Base-by-base conservation (phyloP, 2,113 vertebrate species). In the Cyphomyrus discorhynchus region DNA sequence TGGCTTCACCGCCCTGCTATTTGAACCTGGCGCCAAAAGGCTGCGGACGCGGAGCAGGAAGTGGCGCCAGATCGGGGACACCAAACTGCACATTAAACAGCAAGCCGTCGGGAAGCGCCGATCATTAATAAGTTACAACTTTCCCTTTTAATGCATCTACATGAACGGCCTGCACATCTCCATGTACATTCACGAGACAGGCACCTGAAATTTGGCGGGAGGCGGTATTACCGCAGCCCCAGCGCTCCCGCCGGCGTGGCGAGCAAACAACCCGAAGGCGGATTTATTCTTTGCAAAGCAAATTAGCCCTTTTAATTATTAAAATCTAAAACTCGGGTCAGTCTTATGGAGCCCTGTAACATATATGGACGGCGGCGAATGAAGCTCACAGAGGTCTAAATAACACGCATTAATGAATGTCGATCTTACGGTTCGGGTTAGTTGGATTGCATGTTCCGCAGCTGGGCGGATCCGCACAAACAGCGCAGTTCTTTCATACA, bases 1-100 rank as follows among this genome's bases (percentile, higher is more conserved):
- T 10, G 62, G 62, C n/a, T 31, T 13, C 24, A 27, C 62, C 3
- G 62, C 9, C n/a, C 53, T 19, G 19, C 21, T 39, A 39, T 80
- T 80, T 80, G 74, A 80, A 80, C 31, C 74, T 80, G 74, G 74
- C 74, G 74, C 74, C 74, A 80, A 80, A 80, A 31, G 70, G 70
- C 70, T 15, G 27, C 66, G 66, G 27, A 24, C 3, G 1, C 27
- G 27, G 70, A 17, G 70, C 70, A 77, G 70, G 70, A 39, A 80
- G 31, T 80, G 35, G 74, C 74, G 74, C 74, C 74, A 19, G 31
- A 17, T 80, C 74, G 6, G 74, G 35, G 5, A 17, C 74, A 13
- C 13, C n/a, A 19, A 42, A 80, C 35, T 13, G 35, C 74, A 19
- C 35, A 5, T 19, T 19, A 77, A 17, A 17, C 70, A 39, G 70